Evolutionary conservation across 2,113 vertebrate species (phyloP), one percentile per base, ranked within the genome.

Genomic region (Prunella fulvescens): DNA sequence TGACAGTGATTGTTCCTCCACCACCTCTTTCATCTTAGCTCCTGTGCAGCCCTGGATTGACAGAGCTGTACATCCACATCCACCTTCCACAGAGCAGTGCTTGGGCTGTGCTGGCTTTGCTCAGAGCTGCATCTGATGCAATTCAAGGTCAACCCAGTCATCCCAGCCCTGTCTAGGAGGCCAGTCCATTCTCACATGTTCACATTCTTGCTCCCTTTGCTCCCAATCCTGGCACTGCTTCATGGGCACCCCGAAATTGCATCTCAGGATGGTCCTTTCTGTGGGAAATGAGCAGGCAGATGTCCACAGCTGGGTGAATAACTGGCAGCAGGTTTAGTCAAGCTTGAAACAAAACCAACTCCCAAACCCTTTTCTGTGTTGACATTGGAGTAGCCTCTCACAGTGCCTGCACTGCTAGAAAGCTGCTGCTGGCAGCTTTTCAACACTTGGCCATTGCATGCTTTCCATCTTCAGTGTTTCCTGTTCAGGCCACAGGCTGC

Each of bases 181-280:
- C 19, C 31, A 82, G 18, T 12, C 8, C 3, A 1, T 72, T 76
- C 67, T 44, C 71, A 29, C 20, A 5, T 9, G 24, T 11, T 60
- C 29, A 3, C 0, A 0, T 61, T 69, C 22, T 35, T 69, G 39
- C 14, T 72, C 19, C 19, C 22, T 79, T 57, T 67, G 39, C 45
- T 33, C 23, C 24, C 0, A 0, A 3, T 83, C 47, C 61, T 87
- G 35, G 62, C 0, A 0, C 42, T 6, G 3, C 77, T 62, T 37
- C 28, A 8, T 4, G 31, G 48, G 25, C 65, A 57, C 18, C 51
- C 53, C 33, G 6, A 56, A 35, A 40, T 3, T 44, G 24, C 18
- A 24, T 11, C 48, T 81, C 61, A 35, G 26, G 24, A 11, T 50
- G 19, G n/a, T 50, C 37, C 31, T 24, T 8, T 61, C 37, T 25